Conservation (phyloP, 2,888 invertebrate genomes). For the Subacronicta megacephala region DNA sequence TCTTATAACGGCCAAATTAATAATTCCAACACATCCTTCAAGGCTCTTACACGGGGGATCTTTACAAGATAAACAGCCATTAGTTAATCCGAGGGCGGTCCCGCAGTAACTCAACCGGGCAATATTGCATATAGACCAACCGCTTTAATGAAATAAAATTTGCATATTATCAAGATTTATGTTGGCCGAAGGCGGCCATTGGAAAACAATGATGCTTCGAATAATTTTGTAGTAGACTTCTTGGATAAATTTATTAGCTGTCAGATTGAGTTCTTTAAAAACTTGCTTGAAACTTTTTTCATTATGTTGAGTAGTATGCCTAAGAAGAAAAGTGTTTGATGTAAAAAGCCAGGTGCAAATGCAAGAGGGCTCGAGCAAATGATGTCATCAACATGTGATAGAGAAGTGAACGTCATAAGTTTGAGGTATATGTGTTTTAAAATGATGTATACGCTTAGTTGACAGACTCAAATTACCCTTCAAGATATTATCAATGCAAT, state of each 20-base stretch:
- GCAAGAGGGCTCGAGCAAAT: slow-evolving; percentile 24
- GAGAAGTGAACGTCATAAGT: too few species aligned
- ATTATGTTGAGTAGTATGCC: slow-evolving; percentile 36
- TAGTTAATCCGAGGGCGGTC: slow-evolving; percentile 86
- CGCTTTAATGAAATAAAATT: slow-evolving; percentile 89
- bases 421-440: too few species aligned
- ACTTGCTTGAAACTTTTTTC: slow-evolving; percentile 43
- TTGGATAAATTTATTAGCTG: slow-evolving; percentile 53
- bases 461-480: too few species aligned
- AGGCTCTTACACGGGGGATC: slow-evolving; percentile 73
- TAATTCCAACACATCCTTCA: slow-evolving; percentile 77
- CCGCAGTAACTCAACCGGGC: slow-evolving; percentile 82
- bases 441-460: too few species aligned
- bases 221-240: slow-evolving; percentile 65
- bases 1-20: slow-evolving; percentile 69
- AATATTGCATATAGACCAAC: slow-evolving; percentile 86
- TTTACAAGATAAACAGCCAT: slow-evolving; percentile 89
- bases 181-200: slow-evolving; percentile 69
- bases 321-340: slow-evolving; percentile 14
- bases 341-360: slow-evolving; percentile 21
- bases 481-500: too few species aligned
- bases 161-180: slow-evolving; percentile 89
- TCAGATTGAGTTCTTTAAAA: slow-evolving; percentile 17
- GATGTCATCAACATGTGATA: slow-evolving; percentile 12
- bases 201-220: slow-evolving; percentile 81